phyloP scores from a whole-genome alignment of 92 coral and sea anemone species.

The Micromussa lordhowensis region DNA sequence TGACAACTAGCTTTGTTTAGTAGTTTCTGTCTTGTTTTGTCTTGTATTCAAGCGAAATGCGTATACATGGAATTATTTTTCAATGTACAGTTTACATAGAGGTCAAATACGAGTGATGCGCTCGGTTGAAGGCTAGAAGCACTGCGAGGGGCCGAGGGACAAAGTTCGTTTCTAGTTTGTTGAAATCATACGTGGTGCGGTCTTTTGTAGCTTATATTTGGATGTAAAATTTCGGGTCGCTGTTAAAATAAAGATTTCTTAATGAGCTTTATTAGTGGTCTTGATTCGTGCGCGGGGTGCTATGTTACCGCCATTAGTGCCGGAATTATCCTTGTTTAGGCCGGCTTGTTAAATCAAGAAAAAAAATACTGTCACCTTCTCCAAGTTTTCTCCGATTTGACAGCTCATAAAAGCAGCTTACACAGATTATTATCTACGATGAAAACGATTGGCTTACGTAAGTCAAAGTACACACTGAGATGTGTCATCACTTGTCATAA shows the following conservation, averaged over 20 bases:
- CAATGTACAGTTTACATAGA: constrained; percentile 52
- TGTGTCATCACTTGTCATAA: constrained; percentile 78
- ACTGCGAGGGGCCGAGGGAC: constrained; percentile 24
- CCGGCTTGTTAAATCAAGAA: constrained; percentile 28
- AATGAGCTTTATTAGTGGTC: constrained; percentile 8
- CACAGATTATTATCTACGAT: constrained; percentile 66
- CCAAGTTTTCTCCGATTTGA: constrained; percentile 32
- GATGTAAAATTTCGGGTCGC: constrained; percentile 50
- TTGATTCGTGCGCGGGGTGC: not conserved
- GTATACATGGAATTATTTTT: constrained; percentile 26
- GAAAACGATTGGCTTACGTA: constrained; percentile 66
- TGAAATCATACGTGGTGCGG: constrained; percentile 22
- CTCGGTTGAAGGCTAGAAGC: constrained; percentile 15
- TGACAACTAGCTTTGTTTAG: constrained; percentile 6
- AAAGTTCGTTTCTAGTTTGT: constrained; percentile 32
- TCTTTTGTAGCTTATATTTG: constrained; percentile 32
- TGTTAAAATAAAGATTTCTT: constrained; percentile 44
- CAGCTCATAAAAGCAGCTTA: constrained; percentile 61
- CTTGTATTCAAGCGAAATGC: constrained; percentile 41
- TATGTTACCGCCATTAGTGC: constrained; percentile 14
- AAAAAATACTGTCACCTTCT: constrained; percentile 26
- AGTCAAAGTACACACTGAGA: constrained; percentile 50
- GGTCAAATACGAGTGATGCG: constrained; percentile 29
- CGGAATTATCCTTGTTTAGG: constrained; percentile 39
- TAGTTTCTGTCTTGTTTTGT: constrained; percentile 24